A percentile compares a stretch with the other conserved stretches of the same genome.
phyloP scores from a whole-genome alignment of 2,113 vertebrate genomes.

The Otus sunia region DNA sequence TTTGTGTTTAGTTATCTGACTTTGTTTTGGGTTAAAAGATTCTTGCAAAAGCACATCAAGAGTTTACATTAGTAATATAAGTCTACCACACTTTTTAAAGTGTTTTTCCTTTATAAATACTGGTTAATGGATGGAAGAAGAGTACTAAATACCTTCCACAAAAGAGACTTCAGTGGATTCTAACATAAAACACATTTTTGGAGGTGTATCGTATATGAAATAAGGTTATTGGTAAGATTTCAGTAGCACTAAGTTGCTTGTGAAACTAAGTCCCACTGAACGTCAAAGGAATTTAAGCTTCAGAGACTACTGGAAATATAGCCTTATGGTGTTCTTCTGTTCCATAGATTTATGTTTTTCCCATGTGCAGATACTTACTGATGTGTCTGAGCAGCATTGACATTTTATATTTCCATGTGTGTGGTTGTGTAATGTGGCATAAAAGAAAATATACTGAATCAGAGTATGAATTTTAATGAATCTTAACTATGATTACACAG shows the following conservation, averaged over 20 bases:
- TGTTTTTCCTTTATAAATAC: not conserved
- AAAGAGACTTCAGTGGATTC: not conserved
- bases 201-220: not conserved
- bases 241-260: not conserved
- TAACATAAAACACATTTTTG: not conserved
- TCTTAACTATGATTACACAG: not conserved
- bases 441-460: not conserved
- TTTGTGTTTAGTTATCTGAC: not conserved
- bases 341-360: not conserved
- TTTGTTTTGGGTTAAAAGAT: not conserved
- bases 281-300: not conserved
- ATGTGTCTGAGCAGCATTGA: not conserved
- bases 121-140: not conserved
- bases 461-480: not conserved
- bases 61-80: not conserved
- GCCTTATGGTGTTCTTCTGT: not conserved
- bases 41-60: not conserved
- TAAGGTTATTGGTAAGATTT: not conserved
- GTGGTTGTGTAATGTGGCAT: not conserved
- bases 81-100: not conserved
- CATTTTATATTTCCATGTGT: not conserved
- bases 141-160: not conserved
- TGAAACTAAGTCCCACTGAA: not conserved
- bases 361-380: not conserved
- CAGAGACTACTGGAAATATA: not conserved